phyloP scores from a whole-genome alignment of 30 jellyfish, hydroid and myxozoan species.

The Turritopsis dohrnii region DNA sequence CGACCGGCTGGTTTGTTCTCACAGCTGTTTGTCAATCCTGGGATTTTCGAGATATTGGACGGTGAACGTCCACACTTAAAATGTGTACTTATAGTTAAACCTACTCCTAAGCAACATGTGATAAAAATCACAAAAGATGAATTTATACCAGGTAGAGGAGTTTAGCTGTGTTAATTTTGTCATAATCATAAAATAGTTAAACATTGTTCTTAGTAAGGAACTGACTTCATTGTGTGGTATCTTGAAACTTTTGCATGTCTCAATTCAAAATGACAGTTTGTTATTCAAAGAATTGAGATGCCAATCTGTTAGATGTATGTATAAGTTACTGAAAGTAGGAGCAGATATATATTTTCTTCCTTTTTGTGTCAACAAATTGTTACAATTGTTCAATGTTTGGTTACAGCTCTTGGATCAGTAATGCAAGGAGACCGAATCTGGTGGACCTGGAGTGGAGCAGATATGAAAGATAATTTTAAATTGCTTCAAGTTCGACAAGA shows the following conservation, averaged over 20 bases:
- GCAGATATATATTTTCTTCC: no score
- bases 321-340: no score
- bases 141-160: conserved; percentile 32
- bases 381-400: no score
- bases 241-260: background rate
- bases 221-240: background rate
- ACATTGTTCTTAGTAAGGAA: background rate
- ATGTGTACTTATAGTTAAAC: conserved; percentile 40
- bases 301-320: no score
- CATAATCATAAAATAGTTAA: no score
- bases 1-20: conserved; percentile 45
- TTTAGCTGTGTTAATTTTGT: background rate
- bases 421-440: conserved; percentile 43
- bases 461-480: conserved; percentile 21
- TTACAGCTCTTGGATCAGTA: conserved; percentile 41
- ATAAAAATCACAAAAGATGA: conserved; percentile 33
- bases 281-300: no score
- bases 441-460: conserved; percentile 49
- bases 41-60: conserved; percentile 32
- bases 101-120: conserved; percentile 40
- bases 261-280: no score
- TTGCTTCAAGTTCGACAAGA: conserved; percentile 23
- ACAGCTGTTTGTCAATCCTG: conserved; percentile 27
- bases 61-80: conserved; percentile 47
- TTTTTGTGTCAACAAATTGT: no score